Conservation (phyloP, 2,888 invertebrate genomes). For the Cryptosula pallasiana region DNA sequence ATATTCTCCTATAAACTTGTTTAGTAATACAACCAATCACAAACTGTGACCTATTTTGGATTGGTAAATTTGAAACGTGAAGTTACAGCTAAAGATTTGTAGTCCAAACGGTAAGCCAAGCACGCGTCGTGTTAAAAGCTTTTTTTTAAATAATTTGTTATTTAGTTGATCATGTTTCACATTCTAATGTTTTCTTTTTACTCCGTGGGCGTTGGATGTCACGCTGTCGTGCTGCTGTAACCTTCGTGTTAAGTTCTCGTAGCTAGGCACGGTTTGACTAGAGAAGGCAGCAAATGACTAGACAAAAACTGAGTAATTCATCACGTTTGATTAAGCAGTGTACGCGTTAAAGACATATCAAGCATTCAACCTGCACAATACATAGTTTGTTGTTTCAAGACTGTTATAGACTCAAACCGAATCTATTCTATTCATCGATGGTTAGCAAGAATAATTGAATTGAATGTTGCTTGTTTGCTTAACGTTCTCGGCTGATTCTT, state of each 20-base stretch:
- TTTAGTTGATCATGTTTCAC: no score
- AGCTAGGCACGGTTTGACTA: not conserved
- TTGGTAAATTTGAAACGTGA: no score
- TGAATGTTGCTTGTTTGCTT: not conserved
- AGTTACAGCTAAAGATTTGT: no score
- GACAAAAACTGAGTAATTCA: not conserved
- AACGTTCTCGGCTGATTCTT: not conserved
- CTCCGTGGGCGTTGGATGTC: not conserved
- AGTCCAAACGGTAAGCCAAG: no score
- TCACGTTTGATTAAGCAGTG: conserved; percentile 12
- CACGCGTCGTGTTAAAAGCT: no score
- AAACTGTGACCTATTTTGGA: no score
- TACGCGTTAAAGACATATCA: conserved; percentile 4
- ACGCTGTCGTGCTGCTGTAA: not conserved
- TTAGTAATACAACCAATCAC: no score
- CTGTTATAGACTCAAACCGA: conserved; percentile 16
- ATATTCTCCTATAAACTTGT: no score
- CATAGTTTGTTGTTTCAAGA: conserved; percentile 22
- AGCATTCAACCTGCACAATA: not conserved
- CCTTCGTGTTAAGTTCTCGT: no score
- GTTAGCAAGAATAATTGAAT: not conserved
- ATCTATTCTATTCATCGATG: not conserved
- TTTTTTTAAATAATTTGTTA: no score
- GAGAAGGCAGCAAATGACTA: not conserved
- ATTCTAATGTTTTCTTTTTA: no score